Evolutionary conservation across 1,140 invertebrate genomes (phyloP).

Genomic region (Octopus bimaculoides): DNA sequence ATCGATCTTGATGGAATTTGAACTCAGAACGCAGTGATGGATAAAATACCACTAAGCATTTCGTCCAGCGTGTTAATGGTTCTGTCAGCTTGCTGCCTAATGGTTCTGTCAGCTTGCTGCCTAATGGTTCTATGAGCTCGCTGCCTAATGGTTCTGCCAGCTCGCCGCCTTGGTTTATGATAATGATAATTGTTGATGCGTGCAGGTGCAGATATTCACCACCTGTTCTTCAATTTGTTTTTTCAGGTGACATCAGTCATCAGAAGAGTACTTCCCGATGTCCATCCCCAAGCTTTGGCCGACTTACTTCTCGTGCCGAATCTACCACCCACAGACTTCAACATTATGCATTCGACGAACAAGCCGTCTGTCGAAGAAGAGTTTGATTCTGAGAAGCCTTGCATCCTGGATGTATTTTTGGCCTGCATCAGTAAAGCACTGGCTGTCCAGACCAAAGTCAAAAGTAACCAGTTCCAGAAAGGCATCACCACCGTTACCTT

Average conservation of each 20-base stretch:
- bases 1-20: no score
- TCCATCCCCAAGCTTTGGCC: conserved; percentile 63
- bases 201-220: no score
- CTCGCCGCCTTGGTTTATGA: no score
- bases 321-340: conserved; percentile 77
- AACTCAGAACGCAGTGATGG: no score
- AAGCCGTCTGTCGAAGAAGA: conserved; percentile 42
- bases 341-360: conserved; percentile 60
- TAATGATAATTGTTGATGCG: no score
- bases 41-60: no score
- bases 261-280: conserved; percentile 79
- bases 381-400: conserved; percentile 65
- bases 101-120: no score
- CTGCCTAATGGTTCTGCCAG: no score
- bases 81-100: no score
- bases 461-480: conserved; percentile 67
- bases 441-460: conserved; percentile 83
- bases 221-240: neutral
- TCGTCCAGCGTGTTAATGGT: no score
- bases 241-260: conserved; percentile 72
- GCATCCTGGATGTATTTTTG: conserved; percentile 80
- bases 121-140: no score
- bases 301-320: conserved; percentile 67
- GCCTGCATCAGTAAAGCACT: conserved; percentile 83
- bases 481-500: conserved; percentile 65